Percentiles rank a stretch among this genome's conserved stretches.
Evolutionary conservation across 1,140 invertebrate genomes (phyloP).

Genomic region (Plutomurus gul): DNA sequence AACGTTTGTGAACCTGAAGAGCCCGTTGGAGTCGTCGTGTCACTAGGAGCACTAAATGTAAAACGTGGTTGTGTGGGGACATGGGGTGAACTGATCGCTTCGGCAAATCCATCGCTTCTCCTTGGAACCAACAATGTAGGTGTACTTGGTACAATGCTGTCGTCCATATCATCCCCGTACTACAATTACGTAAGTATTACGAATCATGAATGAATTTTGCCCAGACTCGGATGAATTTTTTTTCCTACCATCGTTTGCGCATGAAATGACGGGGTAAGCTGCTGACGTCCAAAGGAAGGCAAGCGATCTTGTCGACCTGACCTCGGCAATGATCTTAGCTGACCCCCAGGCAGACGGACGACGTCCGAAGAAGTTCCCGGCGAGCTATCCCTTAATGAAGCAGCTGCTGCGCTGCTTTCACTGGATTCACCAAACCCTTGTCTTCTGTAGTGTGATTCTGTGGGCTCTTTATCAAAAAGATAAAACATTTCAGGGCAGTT

Average conservation of each 20-base stretch:
- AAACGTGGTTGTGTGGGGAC: slow-evolving; percentile 60
- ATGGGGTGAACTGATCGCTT: slow-evolving; percentile 87
- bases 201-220: neutral
- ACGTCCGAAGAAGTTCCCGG: slow-evolving; percentile 16
- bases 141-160: slow-evolving; percentile 87
- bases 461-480: neutral
- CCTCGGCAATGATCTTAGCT: neutral
- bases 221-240: neutral
- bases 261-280: neutral
- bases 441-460: neutral
- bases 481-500: too few relatives aligned
- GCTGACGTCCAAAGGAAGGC: slow-evolving; percentile 12
- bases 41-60: slow-evolving; percentile 34
- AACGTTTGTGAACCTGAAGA: neutral
- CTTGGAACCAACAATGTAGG: slow-evolving; percentile 82
- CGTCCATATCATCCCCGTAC: slow-evolving; percentile 65
- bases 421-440: neutral
- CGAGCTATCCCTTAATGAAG: neutral
- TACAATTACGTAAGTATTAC: neutral
- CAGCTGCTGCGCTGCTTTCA: neutral
- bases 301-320: slow-evolving; percentile 19
- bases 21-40: neutral
- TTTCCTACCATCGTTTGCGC: neutral
- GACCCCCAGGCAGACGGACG: neutral
- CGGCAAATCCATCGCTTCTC: slow-evolving; percentile 84